These are phyloP conservation scores for Aplidium turbinatum DNA, from an alignment of 23 tunicate species.

Conservation along the genomic window DNA sequence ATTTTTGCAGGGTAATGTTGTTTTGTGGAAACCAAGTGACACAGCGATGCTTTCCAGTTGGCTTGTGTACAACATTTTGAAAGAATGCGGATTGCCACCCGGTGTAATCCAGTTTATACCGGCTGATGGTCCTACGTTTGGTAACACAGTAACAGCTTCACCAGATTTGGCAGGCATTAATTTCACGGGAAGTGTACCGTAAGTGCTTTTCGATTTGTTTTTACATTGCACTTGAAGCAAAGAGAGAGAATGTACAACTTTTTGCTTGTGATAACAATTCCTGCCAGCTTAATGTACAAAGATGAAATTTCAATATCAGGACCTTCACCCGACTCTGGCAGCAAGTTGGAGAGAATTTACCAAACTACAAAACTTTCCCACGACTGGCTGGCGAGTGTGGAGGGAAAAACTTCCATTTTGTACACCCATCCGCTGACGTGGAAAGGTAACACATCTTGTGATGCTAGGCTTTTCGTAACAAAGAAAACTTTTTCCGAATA, in stretches of 20 bases:
- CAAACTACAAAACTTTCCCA: slow-evolving; percentile 87
- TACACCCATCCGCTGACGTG: slow-evolving; percentile 90
- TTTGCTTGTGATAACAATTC: background rate
- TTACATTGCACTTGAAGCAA: no score
- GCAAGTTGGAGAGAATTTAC: slow-evolving; percentile 93
- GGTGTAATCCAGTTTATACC: slow-evolving; percentile 98
- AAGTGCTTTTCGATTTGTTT: slow-evolving; percentile 27
- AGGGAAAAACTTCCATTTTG: slow-evolving; percentile 97
- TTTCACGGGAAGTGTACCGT: slow-evolving; percentile 98
- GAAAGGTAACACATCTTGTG: no score
- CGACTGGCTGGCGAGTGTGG: slow-evolving; percentile 97
- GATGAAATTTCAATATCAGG: slow-evolving; percentile 20
- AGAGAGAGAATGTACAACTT: background rate
- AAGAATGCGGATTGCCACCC: slow-evolving; percentile 95
- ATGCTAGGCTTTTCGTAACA: background rate
- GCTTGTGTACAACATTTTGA: slow-evolving; percentile 70
- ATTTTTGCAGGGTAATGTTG: slow-evolving; percentile 89
- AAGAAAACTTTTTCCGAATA: background rate
- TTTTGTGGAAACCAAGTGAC: slow-evolving; percentile 99
- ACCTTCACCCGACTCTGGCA: slow-evolving; percentile 92
- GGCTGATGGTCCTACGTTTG: slow-evolving; percentile 96
- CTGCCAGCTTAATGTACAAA: background rate
- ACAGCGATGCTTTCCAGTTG: slow-evolving; percentile 95
- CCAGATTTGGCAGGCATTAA: slow-evolving; percentile 91
- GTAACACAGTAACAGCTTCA: slow-evolving; percentile 82